Base-by-base conservation (phyloP, 2,888 invertebrate genomes). In the Scrobipalpa costella region DNA sequence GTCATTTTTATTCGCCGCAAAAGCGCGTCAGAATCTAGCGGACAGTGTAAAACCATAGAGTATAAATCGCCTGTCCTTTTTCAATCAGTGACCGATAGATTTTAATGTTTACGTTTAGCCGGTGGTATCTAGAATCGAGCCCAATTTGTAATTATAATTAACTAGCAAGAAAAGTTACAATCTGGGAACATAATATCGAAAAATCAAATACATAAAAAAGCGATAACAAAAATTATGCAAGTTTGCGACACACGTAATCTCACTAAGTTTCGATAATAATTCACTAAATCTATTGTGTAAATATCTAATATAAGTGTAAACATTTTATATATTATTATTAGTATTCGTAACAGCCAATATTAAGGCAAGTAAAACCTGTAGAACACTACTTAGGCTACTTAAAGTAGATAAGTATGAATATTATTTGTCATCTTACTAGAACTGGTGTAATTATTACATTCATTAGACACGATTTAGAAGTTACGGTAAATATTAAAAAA, bases 291-390 rank as follows among this genome's bases (percentile, higher is more conserved):
- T 64, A 69, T 67, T 47, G 72, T 74, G 73, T 73, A 74, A 72
- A 71, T 71, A 74, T 71, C 71, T n/a, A n/a, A n/a, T n/a, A n/a
- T 76, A 74, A 66, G 71, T 69, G 68, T 72, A 64, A 69, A 67
- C 66, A 63, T 67, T 64, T 17, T 9, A 58, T 57, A 71, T 69
- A 69, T 70, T 74, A 61, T 63, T 66, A 66, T 69, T 65, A 66
- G 75, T 72, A 72, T 73, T 75, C 76, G 70, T 78, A 82, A 86
- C 85, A 86, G 82, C 84, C 84, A 75, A 77, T 72, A 73, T 78
- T 88, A 90, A 90, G 90, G 90, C 90, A 90, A 89, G 88, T 85
- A 76, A 79, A 58, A 84, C 86, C 83, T 86, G 83, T 83, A 76
- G 75, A 72, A 67, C 63, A 62, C 47, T 64, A 61, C 49, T 61